Evolutionary conservation across 2,888 invertebrate genomes (phyloP).

Genomic region (Cephus rjabovi): DNA sequence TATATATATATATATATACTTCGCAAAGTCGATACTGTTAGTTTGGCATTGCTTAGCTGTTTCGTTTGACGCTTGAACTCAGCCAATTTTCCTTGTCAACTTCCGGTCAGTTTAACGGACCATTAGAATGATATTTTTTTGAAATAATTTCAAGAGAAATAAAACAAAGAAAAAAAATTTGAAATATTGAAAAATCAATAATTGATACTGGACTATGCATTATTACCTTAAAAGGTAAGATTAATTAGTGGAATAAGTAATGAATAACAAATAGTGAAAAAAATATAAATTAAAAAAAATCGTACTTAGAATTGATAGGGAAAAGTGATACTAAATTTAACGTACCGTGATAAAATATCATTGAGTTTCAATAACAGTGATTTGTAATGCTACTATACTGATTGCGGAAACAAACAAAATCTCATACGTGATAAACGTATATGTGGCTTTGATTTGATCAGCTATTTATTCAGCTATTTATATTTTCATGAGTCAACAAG

Average conservation of each 20-base stretch:
- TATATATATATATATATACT: neutral
- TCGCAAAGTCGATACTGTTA: neutral
- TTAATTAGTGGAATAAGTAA: neutral
- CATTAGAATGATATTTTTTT: neutral
- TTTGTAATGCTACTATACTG: neutral
- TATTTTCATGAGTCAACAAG: neutral
- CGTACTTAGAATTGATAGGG: no score
- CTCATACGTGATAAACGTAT: neutral
- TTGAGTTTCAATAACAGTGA: neutral
- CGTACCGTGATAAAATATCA: neutral
- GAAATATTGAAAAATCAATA: no score
- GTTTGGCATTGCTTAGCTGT: neutral
- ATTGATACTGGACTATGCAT: constrained; percentile 78
- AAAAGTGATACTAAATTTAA: no score
- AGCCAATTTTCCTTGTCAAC: neutral
- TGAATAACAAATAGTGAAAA: neutral
- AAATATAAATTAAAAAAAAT: neutral
- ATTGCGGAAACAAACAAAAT: neutral
- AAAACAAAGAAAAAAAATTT: neutral
- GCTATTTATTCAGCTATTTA: neutral
- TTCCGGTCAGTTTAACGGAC: no score
- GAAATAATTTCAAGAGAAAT: neutral
- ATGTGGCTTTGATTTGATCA: neutral
- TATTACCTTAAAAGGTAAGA: neutral
- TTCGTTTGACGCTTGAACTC: neutral